Percentiles rank a stretch among this genome's conserved stretches.
phyloP scores from a whole-genome alignment of 2,113 vertebrate species.

The Pollimyrus isidori region DNA sequence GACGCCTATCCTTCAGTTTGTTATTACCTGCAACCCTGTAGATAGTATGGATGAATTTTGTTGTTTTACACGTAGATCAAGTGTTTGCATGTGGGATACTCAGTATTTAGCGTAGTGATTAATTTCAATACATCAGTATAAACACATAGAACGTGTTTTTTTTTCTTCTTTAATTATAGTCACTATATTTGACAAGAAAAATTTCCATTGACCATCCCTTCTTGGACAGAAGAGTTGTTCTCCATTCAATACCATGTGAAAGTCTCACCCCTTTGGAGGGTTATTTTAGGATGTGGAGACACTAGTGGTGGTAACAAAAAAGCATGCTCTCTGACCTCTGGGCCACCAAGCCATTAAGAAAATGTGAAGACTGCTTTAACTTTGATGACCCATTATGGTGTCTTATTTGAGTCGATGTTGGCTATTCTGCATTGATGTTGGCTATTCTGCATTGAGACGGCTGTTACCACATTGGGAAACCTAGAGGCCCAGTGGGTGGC shows the following conservation, averaged over 20 bases:
- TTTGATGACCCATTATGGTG: neutral
- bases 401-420: neutral
- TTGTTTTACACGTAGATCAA: neutral
- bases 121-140: neutral
- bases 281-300: neutral
- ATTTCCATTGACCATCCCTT: conserved; percentile 27
- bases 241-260: neutral
- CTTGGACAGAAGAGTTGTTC: neutral
- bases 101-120: neutral
- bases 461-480: neutral
- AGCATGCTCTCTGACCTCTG: neutral
- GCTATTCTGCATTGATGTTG: neutral
- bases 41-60: neutral
- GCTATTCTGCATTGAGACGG: neutral
- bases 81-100: neutral
- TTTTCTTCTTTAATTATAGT: neutral
- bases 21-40: neutral
- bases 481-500: neutral
- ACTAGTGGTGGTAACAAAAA: too few species aligned
- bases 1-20: neutral
- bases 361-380: neutral
- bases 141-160: neutral
- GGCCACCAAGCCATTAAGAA: neutral
- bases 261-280: neutral
- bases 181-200: neutral